Evolutionary conservation across 2,113 vertebrate species (phyloP).

Genomic region (Haemorhous mexicanus): DNA sequence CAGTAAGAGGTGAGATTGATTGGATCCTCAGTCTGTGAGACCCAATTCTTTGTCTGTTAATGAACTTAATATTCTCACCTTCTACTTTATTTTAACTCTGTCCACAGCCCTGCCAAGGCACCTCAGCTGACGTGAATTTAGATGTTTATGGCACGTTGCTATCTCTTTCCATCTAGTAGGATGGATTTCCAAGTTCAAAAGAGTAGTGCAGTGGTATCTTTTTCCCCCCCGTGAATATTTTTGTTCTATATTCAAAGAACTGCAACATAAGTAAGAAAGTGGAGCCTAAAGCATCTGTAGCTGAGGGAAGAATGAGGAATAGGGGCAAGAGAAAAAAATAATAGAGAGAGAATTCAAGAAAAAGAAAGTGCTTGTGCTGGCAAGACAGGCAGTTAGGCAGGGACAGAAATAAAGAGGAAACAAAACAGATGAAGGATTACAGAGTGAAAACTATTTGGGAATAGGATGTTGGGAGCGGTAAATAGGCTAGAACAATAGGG

Average conservation of each 20-base stretch:
- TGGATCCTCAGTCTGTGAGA: neutral
- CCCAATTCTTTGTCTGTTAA: neutral
- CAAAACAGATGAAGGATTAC: neutral
- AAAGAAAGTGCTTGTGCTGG: neutral
- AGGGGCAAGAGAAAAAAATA: neutral
- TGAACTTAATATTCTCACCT: neutral
- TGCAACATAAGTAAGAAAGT: neutral
- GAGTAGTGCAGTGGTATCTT: neutral
- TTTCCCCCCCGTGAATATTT: neutral
- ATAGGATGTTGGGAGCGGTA: neutral
- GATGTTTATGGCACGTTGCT: neutral
- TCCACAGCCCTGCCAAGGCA: neutral
- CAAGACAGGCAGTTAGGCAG: neutral
- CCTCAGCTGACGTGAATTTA: neutral
- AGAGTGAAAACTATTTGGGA: slow-evolving; percentile 2
- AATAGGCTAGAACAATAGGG: slow-evolving; percentile 35
- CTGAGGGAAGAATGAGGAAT: neutral
- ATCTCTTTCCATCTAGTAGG: neutral
- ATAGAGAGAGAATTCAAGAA: neutral
- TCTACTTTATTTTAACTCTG: neutral
- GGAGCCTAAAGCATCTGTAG: neutral
- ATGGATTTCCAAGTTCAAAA: neutral
- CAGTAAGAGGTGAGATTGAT: neutral
- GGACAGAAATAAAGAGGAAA: neutral
- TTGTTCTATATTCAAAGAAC: neutral